Evolutionary conservation across 2,797 vertebrate genomes (phyloP), one percentile per base, ranked within the genome.

Genomic region (Siniperca scherzeri): DNA sequence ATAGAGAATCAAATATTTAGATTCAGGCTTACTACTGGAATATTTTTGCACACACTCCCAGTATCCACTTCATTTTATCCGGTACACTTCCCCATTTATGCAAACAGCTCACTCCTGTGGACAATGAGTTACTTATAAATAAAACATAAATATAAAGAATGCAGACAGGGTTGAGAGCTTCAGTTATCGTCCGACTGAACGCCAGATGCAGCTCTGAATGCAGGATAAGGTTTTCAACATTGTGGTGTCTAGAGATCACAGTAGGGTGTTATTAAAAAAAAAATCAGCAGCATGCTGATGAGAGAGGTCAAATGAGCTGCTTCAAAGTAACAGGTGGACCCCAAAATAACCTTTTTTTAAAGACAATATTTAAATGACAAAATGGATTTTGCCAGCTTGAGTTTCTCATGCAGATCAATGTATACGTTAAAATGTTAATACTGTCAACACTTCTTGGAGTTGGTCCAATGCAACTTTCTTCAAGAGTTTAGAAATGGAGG

Each of bases 1-100:
- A 82, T 75, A 75, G 70, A 30, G 55, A 88, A 90, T 91, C 17
- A 92, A 92, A 92, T 89, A 92, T 92, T 90, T 86, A 94, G 75
- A 84, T 86, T 57, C 21, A 42, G 36, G 42, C 60, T 59, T 72
- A 61, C 48, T 57, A 46, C 52, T 44, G 16, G 65, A 79, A 81
- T 81, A 74, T 84, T 80, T 73, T 84, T 70, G 55, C 61, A 70
- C 80, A 82, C 40, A 10, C 38, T 82, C 66, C 30, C 17, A 55
- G 72, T 61, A 81, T 85, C 85, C 13, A 38, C 80, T 83, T 81
- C 7, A 60, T 91, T 90, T 86, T 68, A 79, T 89, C 61, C 62
- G 38, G 78, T 81, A 78, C 80, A 84, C 67, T 80, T 77, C 60
- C 60, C 61, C 61, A 70, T 90, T 80, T 76, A 84, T 80, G 86